Conservation (phyloP, 2,888 invertebrate genomes). For the Chrysolina oricalcia region DNA sequence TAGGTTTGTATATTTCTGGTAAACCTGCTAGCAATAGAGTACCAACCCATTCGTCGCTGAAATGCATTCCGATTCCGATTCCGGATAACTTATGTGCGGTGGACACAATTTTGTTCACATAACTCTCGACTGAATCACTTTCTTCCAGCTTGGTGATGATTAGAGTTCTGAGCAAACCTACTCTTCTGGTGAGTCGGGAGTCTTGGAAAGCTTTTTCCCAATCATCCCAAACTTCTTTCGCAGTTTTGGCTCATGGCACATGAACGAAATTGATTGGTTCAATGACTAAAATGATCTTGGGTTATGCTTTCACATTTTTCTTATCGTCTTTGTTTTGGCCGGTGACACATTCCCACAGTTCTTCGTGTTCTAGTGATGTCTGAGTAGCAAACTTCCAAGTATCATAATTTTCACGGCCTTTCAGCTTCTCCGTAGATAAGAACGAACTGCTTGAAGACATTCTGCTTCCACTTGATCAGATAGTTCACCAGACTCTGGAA, state of each 20-base stretch:
- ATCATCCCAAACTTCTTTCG: too few species aligned
- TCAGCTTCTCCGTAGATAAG: neutral
- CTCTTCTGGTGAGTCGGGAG: conserved; percentile 34
- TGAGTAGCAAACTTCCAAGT: conserved; percentile 18
- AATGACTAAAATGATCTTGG: conserved; percentile 56
- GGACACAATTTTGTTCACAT: conserved; percentile 37
- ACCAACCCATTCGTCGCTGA: conserved; percentile 39
- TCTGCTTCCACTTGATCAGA: neutral
- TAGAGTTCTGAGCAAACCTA: conserved; percentile 36
- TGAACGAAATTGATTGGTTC: too few species aligned
- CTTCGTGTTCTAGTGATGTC: conserved; percentile 49
- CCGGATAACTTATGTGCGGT: conserved; percentile 26
- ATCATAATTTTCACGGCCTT: neutral
- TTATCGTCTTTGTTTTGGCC: conserved; percentile 13
- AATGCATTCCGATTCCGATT: conserved; percentile 30
- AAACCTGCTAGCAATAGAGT: conserved; percentile 5
- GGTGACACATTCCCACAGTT: conserved; percentile 44
- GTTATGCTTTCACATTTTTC: conserved; percentile 45
- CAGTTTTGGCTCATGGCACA: too few species aligned
- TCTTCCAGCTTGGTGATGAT: conserved; percentile 39
- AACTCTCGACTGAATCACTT: conserved; percentile 40
- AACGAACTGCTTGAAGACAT: neutral
- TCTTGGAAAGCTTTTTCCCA: too few species aligned
- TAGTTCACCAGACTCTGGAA: neutral
- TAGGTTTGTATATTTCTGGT: conserved; percentile 14